Percentiles rank a stretch among this genome's conserved stretches.
Conservation (phyloP, 1,140 invertebrate genomes). For the Akabosia matsudoensis region DNA sequence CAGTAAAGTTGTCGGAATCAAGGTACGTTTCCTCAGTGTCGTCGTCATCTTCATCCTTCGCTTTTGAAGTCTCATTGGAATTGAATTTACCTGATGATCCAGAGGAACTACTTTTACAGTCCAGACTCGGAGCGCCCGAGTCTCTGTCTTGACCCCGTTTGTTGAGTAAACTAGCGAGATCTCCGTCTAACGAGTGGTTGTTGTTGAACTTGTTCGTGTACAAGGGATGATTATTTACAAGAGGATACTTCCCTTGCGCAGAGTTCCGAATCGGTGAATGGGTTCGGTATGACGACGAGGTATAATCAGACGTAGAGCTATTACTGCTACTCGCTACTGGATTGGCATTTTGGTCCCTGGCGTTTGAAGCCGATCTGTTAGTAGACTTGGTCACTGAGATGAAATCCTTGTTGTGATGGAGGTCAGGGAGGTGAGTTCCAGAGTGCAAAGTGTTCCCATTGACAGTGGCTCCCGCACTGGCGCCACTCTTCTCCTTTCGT, state of each 20-base stretch:
- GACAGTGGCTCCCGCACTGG: neutral
- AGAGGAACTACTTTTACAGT: too few relatives aligned
- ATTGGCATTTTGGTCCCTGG: slow-evolving; percentile 18
- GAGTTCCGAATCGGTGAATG: neutral
- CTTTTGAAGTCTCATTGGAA: neutral
- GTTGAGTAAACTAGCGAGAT: neutral
- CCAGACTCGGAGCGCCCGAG: too few relatives aligned
- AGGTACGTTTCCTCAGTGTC: neutral
- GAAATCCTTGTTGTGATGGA: neutral
- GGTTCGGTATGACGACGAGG: neutral
- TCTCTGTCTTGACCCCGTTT: too few relatives aligned
- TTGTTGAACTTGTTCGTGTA: neutral
- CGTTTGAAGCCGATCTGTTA: neutral
- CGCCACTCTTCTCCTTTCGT: neutral
- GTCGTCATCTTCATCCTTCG: neutral
- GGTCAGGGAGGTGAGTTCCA: neutral
- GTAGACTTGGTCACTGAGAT: neutral
- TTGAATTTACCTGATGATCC: neutral
- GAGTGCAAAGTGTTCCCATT: neutral
- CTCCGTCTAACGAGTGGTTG: neutral
- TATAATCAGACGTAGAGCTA: neutral
- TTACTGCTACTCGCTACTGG: neutral
- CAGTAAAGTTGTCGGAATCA: neutral
- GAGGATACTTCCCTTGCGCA: neutral
- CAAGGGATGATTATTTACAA: neutral